These are phyloP conservation scores for Conopomorpha cramerella DNA, from an alignment of 1,140 invertebrate genomes.

Conservation along the genomic window DNA sequence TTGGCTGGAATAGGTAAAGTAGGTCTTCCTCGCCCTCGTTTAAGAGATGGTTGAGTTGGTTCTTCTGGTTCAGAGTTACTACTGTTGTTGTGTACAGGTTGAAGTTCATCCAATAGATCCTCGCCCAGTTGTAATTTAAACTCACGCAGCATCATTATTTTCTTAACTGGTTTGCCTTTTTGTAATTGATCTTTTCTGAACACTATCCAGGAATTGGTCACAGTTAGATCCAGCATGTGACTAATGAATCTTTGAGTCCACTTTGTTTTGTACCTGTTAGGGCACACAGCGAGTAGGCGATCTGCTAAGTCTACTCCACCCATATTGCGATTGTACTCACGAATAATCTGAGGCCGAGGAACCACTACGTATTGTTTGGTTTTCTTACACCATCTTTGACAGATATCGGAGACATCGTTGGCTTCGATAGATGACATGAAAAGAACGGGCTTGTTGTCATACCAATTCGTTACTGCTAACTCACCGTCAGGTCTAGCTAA, in stretches of 20 bases:
- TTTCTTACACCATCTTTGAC: slow-evolving; percentile 5
- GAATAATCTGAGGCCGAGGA: slow-evolving; percentile 5
- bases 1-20: too few species aligned
- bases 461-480: slow-evolving; percentile 2
- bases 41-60: too few species aligned
- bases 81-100: too few species aligned
- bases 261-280: slow-evolving; percentile 3
- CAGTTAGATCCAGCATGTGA: slow-evolving; percentile 3
- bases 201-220: slow-evolving; percentile 1
- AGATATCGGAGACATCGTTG: background rate
- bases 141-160: slow-evolving; percentile 1
- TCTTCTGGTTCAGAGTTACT: too few species aligned
- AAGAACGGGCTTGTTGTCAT: slow-evolving; percentile 1
- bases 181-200: background rate
- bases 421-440: slow-evolving; percentile 1
- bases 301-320: slow-evolving; percentile 15
- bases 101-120: too few species aligned
- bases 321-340: slow-evolving; percentile 15
- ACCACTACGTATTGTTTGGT: slow-evolving; percentile 22
- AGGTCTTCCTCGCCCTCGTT: too few species aligned
- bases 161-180: background rate
- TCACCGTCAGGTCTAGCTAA: background rate
- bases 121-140: too few species aligned
- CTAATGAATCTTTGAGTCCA: slow-evolving; percentile 2
- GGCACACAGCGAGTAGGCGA: slow-evolving; percentile 8